These are phyloP conservation scores for Blastobasis adustella DNA, from an alignment of 2,888 invertebrate genomes.

Conservation along the genomic window DNA sequence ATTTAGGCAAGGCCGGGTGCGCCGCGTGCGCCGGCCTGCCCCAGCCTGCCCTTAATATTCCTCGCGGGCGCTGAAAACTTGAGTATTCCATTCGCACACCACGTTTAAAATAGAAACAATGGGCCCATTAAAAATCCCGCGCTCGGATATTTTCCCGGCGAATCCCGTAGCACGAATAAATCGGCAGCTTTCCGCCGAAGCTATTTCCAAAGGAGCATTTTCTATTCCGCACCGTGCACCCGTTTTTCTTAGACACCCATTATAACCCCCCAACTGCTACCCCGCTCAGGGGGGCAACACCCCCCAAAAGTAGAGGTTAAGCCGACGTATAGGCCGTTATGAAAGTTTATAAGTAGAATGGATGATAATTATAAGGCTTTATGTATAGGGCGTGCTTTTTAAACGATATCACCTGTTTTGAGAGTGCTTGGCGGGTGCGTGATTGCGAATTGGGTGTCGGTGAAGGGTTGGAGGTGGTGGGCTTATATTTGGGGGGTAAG, in stretches of 20 bases:
- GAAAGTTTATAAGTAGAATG: conserved; percentile 74
- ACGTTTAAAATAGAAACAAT: conserved; percentile 74
- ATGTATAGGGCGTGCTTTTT: conserved; percentile 65
- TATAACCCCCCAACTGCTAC: conserved; percentile 42
- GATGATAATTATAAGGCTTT: conserved; percentile 72
- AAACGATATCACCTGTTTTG: conserved; percentile 53
- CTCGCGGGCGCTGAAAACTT: conserved; percentile 27
- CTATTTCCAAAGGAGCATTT: conserved; percentile 73
- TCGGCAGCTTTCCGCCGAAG: conserved; percentile 73
- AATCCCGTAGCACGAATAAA: conserved; percentile 71
- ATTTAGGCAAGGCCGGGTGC: too few species aligned
- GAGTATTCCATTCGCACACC: conserved; percentile 69
- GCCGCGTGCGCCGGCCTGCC: too few species aligned
- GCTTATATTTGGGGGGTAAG: too few species aligned
- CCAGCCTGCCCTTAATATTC: too few species aligned
- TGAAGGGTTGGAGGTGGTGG: conserved; percentile 1
- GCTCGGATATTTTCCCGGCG: conserved; percentile 69
- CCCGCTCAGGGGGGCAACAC: conserved; percentile 14
- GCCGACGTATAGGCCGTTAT: conserved; percentile 74
- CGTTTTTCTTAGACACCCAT: conserved; percentile 73
- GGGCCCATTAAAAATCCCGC: conserved; percentile 71
- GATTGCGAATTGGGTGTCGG: conserved; percentile 34
- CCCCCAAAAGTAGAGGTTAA: conserved; percentile 68
- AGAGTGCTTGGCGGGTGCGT: conserved; percentile 29
- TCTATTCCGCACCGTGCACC: conserved; percentile 72